A percentile compares a stretch with the other conserved stretches of the same genome.
phyloP scores from a whole-genome alignment of 2,113 vertebrate genomes.

The Tragelaphus imberbis region DNA sequence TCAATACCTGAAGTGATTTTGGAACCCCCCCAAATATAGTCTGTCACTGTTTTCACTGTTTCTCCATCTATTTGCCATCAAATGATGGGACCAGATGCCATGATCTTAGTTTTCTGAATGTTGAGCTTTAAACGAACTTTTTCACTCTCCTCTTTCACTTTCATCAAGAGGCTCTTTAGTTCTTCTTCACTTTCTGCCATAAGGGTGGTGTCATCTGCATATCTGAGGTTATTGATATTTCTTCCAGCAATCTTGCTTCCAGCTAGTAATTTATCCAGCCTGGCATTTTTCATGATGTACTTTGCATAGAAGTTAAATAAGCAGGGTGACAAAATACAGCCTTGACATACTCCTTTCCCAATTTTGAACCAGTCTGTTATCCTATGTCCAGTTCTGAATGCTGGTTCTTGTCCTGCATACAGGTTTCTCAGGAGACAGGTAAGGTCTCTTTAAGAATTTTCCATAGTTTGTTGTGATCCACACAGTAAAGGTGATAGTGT shows the following conservation, averaged over 20 bases:
- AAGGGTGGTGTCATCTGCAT: background rate
- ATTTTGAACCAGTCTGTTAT: background rate
- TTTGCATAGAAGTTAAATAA: background rate
- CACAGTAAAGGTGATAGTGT: too few species aligned
- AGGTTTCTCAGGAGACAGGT: background rate
- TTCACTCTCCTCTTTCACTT: background rate
- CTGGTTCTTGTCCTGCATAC: background rate
- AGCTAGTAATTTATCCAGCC: background rate
- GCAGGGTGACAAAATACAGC: background rate
- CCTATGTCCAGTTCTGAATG: background rate
- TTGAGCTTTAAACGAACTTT: background rate
- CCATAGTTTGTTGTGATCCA: background rate
- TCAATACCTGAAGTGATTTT: background rate
- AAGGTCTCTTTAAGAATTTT: background rate
- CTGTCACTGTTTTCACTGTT: background rate
- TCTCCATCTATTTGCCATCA: background rate
- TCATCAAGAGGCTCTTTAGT: background rate
- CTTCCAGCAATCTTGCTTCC: background rate
- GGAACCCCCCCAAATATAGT: background rate
- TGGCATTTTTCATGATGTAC: background rate
- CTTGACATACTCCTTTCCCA: fast-evolving
- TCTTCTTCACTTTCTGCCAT: background rate
- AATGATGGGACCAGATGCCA: background rate
- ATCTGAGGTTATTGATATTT: background rate
- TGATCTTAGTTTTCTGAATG: background rate